Evolutionary conservation across 2,888 invertebrate genomes (phyloP), one percentile per base, ranked within the genome.

Genomic region (Ferrisia virgata): DNA sequence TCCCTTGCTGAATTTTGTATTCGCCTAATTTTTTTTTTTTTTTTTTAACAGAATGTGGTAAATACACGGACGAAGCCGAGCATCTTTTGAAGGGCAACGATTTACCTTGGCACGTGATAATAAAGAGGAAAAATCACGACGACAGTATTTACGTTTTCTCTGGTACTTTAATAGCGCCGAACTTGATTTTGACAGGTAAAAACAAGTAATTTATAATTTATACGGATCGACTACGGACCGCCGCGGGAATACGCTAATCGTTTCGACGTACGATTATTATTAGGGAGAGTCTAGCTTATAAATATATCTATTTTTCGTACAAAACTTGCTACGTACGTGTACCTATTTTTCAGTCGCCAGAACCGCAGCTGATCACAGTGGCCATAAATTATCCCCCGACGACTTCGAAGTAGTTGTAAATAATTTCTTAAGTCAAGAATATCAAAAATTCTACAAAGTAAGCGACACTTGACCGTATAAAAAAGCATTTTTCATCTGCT

Each of bases 41-140:
- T 18, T 2, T 64, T 28, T 28, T 28, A 5, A 1, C 36, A 72
- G 72, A 31, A 31, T 72, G 72, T 9, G 72, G 72, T 6, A 72
- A 33, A 33, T 72, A 72, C 18, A 33, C 72, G 5, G 72, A 72
- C 28, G 72, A 72, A 72, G 72, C 72, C 8, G 72, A 72, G 33
- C 72, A 72, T 36, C 72, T 72, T 15, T 9, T 72, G 33, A 72
- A 72, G 33, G 72, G 72, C 31, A 72, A 72, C 28, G 72, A 72
- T 72, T 33, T 72, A 31, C 72, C 72, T 33, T 72, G 72, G 72
- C 72, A 72, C 33, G 72, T 72, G 33, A 31, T 72, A 33, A 28
- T 72, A 72, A 72, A 72, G 33, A 72, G 72, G 72, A 72, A 72
- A 33, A 72, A 72, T 72, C 72, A 72, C 33, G 72, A 72, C 28